Evolutionary conservation across 1,140 invertebrate genomes (phyloP).

Genomic region (Camponotus pennsylvanicus): DNA sequence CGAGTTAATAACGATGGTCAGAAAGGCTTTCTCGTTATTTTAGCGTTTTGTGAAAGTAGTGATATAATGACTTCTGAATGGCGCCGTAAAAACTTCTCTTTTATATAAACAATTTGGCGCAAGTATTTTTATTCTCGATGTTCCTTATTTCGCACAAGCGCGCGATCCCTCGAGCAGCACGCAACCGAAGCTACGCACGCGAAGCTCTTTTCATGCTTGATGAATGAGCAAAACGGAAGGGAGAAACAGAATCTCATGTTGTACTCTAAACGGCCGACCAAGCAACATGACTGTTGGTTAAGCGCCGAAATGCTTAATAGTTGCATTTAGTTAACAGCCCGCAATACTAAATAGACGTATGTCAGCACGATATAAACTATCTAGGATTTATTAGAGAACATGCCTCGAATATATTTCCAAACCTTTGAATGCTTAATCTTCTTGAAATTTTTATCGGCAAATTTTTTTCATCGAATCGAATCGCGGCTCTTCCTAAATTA

Average conservation of each 20-base stretch:
- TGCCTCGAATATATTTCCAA: not conserved
- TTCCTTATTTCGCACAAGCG: constrained; percentile 35
- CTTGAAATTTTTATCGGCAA: not conserved
- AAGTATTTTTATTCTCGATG: constrained; percentile 51
- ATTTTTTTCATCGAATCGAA: not conserved
- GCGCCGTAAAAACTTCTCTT: not conserved
- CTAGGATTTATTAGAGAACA: too few relatives aligned
- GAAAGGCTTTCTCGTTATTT: not conserved
- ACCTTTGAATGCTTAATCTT: not conserved
- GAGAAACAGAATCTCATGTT: constrained; percentile 53
- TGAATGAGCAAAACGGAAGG: constrained; percentile 62
- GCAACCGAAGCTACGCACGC: constrained; percentile 60
- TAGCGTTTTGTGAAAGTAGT: not conserved
- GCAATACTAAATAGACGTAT: not conserved
- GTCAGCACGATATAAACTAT: not conserved
- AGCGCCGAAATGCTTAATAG: constrained; percentile 47
- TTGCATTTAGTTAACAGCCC: constrained; percentile 53
- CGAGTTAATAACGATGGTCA: too few relatives aligned
- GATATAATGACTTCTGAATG: not conserved
- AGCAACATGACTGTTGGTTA: constrained; percentile 30
- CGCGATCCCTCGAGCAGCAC: constrained; percentile 52
- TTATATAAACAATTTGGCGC: constrained; percentile 17
- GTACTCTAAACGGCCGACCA: constrained; percentile 41
- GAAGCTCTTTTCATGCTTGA: constrained; percentile 65
- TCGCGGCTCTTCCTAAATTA: not conserved